These are phyloP conservation scores for Barnardius zonarius DNA, from an alignment of 2,113 vertebrate species.

Conservation along the genomic window DNA sequence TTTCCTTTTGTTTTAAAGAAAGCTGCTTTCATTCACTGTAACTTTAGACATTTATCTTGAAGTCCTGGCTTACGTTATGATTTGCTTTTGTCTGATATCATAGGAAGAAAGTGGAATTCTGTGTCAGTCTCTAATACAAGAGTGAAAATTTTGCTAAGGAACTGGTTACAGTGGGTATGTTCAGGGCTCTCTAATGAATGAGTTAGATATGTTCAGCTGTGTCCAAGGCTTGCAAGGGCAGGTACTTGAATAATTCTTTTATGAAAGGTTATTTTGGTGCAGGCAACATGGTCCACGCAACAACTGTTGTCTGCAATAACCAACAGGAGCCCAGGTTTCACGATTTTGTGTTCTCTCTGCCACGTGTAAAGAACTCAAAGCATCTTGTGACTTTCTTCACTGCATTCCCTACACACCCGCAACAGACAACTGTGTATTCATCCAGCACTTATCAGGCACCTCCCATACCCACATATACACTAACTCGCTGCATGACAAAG, in stretches of 20 bases:
- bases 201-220: not conserved
- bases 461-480: not conserved
- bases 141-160: not conserved
- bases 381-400: not conserved
- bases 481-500: not conserved
- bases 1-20: not conserved
- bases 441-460: not conserved
- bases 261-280: not conserved
- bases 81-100: not conserved
- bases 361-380: not conserved
- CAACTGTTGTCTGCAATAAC: not conserved
- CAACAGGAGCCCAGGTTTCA: not conserved
- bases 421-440: not conserved
- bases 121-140: not conserved
- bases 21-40: not conserved
- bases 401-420: not conserved
- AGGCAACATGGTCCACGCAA: fast-evolving
- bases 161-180: not conserved
- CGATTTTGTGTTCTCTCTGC: not conserved
- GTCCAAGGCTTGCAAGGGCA: not conserved
- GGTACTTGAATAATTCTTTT: not conserved
- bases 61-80: not conserved
- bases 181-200: not conserved
- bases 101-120: not conserved
- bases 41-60: not conserved